A percentile compares a stretch with the other conserved stretches of the same genome.
Evolutionary conservation across 2,888 invertebrate genomes (phyloP).

Genomic region (Eupithecia vulgata): DNA sequence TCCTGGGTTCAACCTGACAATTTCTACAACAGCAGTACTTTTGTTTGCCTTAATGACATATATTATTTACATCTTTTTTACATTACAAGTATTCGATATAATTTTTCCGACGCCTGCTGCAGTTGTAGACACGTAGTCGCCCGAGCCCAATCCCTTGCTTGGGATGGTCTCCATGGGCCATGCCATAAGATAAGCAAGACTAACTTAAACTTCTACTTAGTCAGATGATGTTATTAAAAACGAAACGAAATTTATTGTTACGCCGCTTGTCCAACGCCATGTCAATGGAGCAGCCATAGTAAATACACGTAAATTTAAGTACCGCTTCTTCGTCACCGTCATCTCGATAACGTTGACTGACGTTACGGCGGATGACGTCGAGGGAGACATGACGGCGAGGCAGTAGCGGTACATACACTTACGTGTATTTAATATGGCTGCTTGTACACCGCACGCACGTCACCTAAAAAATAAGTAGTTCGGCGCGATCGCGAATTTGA

Average conservation of each 20-base stretch:
- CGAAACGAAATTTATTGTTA: background rate
- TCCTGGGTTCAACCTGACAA: background rate
- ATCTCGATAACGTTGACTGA: too few species aligned
- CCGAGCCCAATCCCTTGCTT: background rate
- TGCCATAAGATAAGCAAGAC: background rate
- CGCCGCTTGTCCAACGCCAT: background rate
- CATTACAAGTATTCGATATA: background rate
- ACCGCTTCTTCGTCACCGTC: too few species aligned
- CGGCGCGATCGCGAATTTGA: too few species aligned
- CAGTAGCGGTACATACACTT: too few species aligned
- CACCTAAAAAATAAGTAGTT: too few species aligned
- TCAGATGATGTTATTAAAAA: background rate
- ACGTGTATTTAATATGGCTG: too few species aligned
- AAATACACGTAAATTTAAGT: too few species aligned
- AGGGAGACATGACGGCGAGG: too few species aligned
- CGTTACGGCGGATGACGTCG: too few species aligned
- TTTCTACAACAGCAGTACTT: background rate
- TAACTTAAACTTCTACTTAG: background rate
- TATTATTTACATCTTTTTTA: too few species aligned
- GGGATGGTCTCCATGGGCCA: background rate
- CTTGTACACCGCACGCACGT: too few species aligned
- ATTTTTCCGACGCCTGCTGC: background rate
- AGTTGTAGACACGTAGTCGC: background rate
- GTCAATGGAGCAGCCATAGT: too few species aligned
- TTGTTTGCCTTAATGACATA: background rate